phyloP scores from a whole-genome alignment of 2,113 vertebrate species.

The Xenopus borealis region DNA sequence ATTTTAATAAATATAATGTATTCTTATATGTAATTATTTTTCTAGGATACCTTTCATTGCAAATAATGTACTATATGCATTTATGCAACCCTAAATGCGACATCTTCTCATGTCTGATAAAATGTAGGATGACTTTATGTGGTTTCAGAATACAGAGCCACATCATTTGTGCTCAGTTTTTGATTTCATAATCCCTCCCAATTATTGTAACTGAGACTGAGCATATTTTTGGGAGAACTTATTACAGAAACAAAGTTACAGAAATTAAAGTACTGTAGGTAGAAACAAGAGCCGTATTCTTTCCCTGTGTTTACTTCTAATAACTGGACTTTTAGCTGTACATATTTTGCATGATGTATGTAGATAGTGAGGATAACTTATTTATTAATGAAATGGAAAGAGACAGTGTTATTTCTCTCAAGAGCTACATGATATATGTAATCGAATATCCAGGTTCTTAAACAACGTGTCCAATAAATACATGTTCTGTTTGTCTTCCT shows the following conservation, averaged over 20 bases:
- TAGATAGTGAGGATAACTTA: slow-evolving; percentile 52
- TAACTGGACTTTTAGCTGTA: slow-evolving; percentile 68
- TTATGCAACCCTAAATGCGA: too few relatives aligned
- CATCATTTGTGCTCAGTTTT: slow-evolving; percentile 14
- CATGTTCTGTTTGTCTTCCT: slow-evolving; percentile 54
- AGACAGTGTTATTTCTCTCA: slow-evolving; percentile 38
- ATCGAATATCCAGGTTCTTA: neutral
- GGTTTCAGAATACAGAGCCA: neutral
- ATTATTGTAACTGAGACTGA: slow-evolving; percentile 48
- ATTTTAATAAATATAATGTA: too few relatives aligned
- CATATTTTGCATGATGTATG: slow-evolving; percentile 56
- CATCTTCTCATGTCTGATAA: too few relatives aligned
- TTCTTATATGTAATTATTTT: too few relatives aligned
- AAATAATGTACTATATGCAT: too few relatives aligned
- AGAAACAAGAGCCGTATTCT: neutral
- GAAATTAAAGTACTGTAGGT: too few relatives aligned
- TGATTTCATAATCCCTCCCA: slow-evolving; percentile 42
- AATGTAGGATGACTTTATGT: neutral
- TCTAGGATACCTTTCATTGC: too few relatives aligned
- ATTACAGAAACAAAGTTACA: slow-evolving; percentile 3
- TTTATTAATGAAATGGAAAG: slow-evolving; percentile 58
- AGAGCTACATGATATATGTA: neutral
- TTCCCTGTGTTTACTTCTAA: slow-evolving; percentile 58
- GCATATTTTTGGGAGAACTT: neutral
- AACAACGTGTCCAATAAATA: neutral